Base-by-base conservation (phyloP, 2,888 invertebrate genomes). In the Dermolepida albohirtum region DNA sequence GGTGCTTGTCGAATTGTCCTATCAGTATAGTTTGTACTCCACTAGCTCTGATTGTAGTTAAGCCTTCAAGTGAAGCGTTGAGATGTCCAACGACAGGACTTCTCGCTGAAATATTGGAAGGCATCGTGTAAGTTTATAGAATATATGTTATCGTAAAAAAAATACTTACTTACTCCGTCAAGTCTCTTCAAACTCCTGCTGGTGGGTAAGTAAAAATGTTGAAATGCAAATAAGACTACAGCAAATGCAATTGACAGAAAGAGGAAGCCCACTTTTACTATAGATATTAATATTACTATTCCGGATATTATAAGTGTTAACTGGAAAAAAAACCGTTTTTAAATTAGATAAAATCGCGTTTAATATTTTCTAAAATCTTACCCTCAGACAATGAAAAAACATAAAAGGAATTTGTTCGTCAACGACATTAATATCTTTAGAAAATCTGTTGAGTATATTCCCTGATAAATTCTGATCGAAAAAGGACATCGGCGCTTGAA, bases 161-260 rank as follows among this genome's bases (percentile, higher is more conserved):
- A 41, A 2, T 22, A 71, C 74, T 73, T 74, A 77, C 77, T 75
- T 27, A 67, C 64, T 72, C 90, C 89, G 78, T 91, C 91, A 1
- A 91, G 84, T 75, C 90, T 82, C 82, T 90, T 94, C 54, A 95
- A 82, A 76, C 91, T 91, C 16, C 93, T 82, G 11, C 92, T 91
- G 11, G 93, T 91, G 39, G 86, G 81, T 14, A 94, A 83, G 82
- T 92, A 94, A 74, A 90, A 85, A 1, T 85, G 82, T 17, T 94
- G 80, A 8, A 93, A 79, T 10, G 87, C 78, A 67, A 87, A 86
- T 78, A 94, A 89, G 8, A 91, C 74, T 0, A 87, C 71, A 0
- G 88, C 86, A 14, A 94, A 87, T 1, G 89, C 79, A 0, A 86
- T 81, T 0, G 92, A 90, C 0, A 91, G 90, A 39, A 91, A 76